These are phyloP conservation scores for Stegostoma tigrinum DNA, from an alignment of 2,113 vertebrate genomes.

Conservation along the genomic window DNA sequence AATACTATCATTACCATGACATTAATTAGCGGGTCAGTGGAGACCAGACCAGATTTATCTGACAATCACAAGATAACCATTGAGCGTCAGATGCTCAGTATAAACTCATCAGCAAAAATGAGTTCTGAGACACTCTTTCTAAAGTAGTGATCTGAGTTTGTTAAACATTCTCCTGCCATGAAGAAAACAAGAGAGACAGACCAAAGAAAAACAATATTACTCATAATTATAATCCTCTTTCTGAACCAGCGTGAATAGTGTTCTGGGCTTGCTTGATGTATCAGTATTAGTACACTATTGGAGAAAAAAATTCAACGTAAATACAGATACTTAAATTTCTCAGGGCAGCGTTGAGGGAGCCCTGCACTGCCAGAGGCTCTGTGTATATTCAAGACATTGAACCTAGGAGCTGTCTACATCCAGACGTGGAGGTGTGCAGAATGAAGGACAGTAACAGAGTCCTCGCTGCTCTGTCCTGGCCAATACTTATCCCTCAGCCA, in stretches of 20 bases:
- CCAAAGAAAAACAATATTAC: neutral
- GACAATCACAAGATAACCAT: neutral
- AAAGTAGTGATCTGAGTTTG: neutral
- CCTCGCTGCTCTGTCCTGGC: neutral
- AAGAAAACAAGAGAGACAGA: constrained; percentile 15
- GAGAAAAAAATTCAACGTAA: neutral
- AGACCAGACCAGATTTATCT: neutral
- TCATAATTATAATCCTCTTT: constrained; percentile 12
- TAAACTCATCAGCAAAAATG: neutral
- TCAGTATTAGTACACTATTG: neutral
- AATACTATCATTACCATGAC: too few relatives aligned
- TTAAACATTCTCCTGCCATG: neutral
- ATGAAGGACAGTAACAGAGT: too few relatives aligned
- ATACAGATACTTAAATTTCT: neutral
- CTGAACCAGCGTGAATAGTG: neutral
- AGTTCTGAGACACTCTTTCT: neutral
- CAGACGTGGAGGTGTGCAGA: too few relatives aligned
- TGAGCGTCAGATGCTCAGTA: too few relatives aligned
- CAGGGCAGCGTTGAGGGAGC: neutral
- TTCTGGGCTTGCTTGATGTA: neutral
- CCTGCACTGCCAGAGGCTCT: neutral
- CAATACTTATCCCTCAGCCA: neutral
- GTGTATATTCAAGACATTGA: neutral
- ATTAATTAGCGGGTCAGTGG: too few relatives aligned
- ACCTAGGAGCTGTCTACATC: neutral